A percentile compares a stretch with the other conserved stretches of the same genome.
These are phyloP conservation scores for Notamacropus eugenii DNA, from an alignment of 2,797 vertebrate species.

Conservation along the genomic window DNA sequence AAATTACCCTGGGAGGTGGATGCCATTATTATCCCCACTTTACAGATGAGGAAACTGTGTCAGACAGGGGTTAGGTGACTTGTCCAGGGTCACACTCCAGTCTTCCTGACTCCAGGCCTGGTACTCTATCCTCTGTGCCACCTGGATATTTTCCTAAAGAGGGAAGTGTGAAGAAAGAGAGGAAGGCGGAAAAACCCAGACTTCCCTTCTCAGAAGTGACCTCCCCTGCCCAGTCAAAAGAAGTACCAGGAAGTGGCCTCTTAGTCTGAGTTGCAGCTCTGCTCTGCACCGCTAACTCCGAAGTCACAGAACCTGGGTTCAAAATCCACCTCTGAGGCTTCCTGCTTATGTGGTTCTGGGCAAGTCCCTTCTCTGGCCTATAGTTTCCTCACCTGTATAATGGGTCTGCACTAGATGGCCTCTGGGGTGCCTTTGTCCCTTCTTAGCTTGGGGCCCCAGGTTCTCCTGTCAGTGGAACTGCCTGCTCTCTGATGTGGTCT, in stretches of 20 bases:
- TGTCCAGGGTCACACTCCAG: background rate
- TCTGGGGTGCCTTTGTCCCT: background rate
- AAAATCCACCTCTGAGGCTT: background rate
- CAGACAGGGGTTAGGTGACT: background rate
- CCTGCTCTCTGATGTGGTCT: background rate
- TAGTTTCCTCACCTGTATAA: background rate
- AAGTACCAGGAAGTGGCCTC: background rate
- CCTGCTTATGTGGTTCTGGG: background rate
- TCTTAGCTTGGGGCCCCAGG: background rate
- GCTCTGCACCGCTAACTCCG: background rate
- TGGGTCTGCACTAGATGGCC: background rate
- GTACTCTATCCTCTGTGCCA: background rate
- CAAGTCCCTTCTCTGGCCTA: background rate
- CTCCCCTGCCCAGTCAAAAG: constrained; percentile 9
- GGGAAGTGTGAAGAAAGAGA: background rate
- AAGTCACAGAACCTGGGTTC: too few species aligned
- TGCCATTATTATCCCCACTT: background rate
- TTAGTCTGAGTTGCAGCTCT: background rate
- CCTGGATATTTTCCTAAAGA: background rate
- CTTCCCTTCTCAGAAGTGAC: constrained; percentile 1
- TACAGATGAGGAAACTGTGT: background rate
- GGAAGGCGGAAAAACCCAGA: background rate
- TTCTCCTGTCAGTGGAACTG: background rate
- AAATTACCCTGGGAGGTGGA: background rate
- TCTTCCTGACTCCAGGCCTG: background rate